Conservation (phyloP, 2,797 vertebrate genomes). For the Peromyscus nudipes region DNA sequence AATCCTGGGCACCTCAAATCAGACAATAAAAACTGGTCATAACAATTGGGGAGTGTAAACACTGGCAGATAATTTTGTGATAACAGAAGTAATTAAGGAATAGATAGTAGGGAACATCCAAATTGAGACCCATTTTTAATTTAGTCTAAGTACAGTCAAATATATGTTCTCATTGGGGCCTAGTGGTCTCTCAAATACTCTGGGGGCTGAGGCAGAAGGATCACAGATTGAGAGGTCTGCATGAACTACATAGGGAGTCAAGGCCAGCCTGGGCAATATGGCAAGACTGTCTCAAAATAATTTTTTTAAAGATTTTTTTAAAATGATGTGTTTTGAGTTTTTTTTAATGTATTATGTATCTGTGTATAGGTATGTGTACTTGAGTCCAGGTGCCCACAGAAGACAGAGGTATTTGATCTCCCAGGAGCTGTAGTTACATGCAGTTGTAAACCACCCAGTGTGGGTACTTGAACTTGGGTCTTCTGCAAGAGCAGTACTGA, state of each 20-base stretch:
- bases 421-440: neutral
- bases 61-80: neutral
- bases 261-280: neutral
- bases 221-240: neutral
- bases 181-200: neutral
- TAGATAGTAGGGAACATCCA: neutral
- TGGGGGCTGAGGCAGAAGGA: neutral
- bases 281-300: neutral
- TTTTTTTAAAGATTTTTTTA: neutral
- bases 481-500: neutral
- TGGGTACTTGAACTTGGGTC: neutral
- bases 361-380: neutral
- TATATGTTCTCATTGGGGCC: neutral
- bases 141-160: slow-evolving; percentile 41
- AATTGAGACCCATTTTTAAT: slow-evolving; percentile 34
- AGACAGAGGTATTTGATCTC: neutral
- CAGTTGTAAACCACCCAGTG: neutral
- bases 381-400: neutral
- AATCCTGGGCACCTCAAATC: neutral
- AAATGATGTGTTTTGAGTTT: neutral
- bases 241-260: neutral
- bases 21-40: neutral
- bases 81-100: slow-evolving; percentile 16
- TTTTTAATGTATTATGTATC: neutral
- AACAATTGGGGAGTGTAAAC: neutral